Percentiles rank a stretch among this genome's conserved stretches.
Evolutionary conservation across 2,888 invertebrate species (phyloP).

Genomic region (Tromatobia lineatoria): DNA sequence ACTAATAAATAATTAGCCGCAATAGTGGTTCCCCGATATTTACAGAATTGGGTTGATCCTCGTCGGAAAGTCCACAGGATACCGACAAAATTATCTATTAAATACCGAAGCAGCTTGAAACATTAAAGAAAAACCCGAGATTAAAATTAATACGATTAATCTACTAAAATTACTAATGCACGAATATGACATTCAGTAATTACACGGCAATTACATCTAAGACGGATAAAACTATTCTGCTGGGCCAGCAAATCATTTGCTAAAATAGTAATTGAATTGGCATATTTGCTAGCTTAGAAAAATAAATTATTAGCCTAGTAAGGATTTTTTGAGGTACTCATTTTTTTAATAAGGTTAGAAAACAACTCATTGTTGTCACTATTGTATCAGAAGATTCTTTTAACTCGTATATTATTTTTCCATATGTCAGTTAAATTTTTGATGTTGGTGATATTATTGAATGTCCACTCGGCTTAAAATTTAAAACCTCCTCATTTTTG

Average conservation of each 20-base stretch:
- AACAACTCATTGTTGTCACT: too few species aligned
- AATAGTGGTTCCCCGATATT: constrained; percentile 19
- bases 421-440: background rate
- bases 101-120: background rate
- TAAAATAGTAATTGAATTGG: too few species aligned
- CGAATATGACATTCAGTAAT: background rate
- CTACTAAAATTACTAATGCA: background rate
- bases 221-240: too few species aligned
- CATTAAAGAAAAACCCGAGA: constrained; percentile 3
- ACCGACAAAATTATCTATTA: background rate
- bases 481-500: background rate
- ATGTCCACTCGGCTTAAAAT: background rate
- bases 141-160: background rate
- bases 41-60: background rate
- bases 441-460: constrained; percentile 15
- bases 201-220: background rate
- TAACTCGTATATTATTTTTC: background rate
- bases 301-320: too few species aligned
- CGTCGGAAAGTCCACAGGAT: background rate
- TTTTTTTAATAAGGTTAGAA: too few species aligned
- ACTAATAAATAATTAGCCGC: constrained; percentile 15
- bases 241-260: too few species aligned
- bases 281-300: too few species aligned
- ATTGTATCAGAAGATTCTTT: too few species aligned
- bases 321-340: too few species aligned